Evolutionary conservation across 2,113 vertebrate species (phyloP).

Genomic region (Prochilodus magdalenae): DNA sequence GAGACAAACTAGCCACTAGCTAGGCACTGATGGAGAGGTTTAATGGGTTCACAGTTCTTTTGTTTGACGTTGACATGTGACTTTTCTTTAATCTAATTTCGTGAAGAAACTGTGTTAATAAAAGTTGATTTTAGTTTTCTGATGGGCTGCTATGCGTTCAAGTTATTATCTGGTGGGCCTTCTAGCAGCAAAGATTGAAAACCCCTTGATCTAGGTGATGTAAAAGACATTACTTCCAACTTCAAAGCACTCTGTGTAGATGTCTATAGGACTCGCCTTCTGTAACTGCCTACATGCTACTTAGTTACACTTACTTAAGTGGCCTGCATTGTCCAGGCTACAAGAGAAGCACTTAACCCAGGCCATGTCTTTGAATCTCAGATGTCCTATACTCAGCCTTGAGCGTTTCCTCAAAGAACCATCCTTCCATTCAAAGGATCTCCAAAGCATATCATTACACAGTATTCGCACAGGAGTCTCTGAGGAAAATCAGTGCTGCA

Average conservation of each 20-base stretch:
- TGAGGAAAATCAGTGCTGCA: background rate
- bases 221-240: no score
- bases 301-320: slow-evolving; percentile 6
- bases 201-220: no score
- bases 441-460: background rate
- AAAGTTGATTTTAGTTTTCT: no score
- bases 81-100: no score
- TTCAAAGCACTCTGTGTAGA: background rate
- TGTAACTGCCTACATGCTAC: background rate
- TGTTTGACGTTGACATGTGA: no score
- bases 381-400: background rate
- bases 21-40: no score
- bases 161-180: no score
- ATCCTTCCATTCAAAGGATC: slow-evolving; percentile 17
- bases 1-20: no score
- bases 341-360: background rate
- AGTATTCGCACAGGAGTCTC: background rate
- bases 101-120: no score
- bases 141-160: no score
- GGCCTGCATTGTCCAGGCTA: background rate
- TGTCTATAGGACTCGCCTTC: background rate
- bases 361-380: slow-evolving; percentile 12
- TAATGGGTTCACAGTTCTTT: no score
- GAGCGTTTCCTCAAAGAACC: slow-evolving; percentile 3
- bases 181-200: no score